Evolutionary conservation across 2,797 vertebrate genomes (phyloP).

Genomic region (Tenualosa ilisha): DNA sequence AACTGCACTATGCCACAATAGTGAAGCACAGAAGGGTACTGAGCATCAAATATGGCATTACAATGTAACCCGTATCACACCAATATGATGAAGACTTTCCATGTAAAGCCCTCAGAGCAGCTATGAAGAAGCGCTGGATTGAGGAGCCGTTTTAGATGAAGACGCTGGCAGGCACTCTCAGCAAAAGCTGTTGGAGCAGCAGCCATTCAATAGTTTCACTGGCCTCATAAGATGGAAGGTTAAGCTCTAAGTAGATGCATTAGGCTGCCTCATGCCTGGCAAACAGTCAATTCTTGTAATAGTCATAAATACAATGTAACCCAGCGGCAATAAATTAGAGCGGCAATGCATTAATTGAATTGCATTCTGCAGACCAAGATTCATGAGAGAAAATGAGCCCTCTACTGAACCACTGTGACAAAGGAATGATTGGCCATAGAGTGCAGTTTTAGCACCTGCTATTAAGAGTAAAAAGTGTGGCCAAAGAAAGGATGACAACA

Average conservation of each 20-base stretch:
- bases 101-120: constrained; percentile 44
- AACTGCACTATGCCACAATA: too few relatives aligned
- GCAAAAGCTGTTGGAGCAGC: constrained; percentile 20
- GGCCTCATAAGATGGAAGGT: constrained; percentile 52
- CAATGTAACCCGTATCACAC: not conserved
- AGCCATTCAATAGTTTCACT: constrained; percentile 52
- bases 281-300: constrained; percentile 66
- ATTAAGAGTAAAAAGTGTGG: not conserved
- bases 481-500: not conserved
- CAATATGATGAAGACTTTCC: not conserved
- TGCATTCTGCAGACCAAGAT: constrained; percentile 63
- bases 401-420: constrained; percentile 39
- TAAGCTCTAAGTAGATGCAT: constrained; percentile 62
- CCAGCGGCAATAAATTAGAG: constrained; percentile 66
- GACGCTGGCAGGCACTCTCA: not conserved
- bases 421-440: constrained; percentile 4
- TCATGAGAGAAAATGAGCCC: constrained; percentile 46
- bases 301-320: constrained; percentile 67
- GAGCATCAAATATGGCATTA: not conserved
- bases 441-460: not conserved
- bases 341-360: constrained; percentile 69
- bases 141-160: not conserved
- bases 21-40: not conserved
- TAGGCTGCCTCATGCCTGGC: constrained; percentile 67
- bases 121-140: not conserved